phyloP scores from a whole-genome alignment of 2,797 vertebrate genomes.

The Trachops cirrhosus region DNA sequence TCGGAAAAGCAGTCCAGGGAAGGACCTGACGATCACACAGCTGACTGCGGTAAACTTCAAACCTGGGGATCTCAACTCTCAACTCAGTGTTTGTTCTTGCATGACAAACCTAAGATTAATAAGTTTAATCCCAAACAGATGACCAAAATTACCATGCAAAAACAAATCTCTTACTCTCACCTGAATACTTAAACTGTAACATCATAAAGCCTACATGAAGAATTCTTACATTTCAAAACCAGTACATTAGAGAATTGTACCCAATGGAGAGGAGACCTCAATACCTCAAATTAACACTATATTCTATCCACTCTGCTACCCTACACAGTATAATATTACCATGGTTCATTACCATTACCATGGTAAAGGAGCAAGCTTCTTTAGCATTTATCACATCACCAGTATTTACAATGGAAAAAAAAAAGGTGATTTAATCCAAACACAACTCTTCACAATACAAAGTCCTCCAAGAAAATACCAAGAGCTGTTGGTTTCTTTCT shows the following conservation, averaged over 20 bases:
- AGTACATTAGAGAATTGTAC: not conserved
- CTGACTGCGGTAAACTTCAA: not conserved
- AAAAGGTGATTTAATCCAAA: not conserved
- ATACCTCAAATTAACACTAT: not conserved
- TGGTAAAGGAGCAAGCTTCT: not conserved
- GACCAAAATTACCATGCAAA: not conserved
- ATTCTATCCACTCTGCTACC: not conserved
- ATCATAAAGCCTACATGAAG: not conserved
- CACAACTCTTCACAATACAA: not conserved
- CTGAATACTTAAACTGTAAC: not conserved
- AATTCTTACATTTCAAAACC: conserved; percentile 1
- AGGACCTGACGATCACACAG: not conserved
- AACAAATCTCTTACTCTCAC: not conserved
- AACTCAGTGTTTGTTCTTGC: conserved; percentile 15
- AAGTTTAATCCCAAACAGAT: not conserved
- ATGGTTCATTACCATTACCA: not conserved
- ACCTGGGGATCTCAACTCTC: not conserved
- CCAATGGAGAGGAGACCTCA: not conserved
- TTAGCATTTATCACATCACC: conserved; percentile 1
- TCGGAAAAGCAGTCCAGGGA: not conserved
- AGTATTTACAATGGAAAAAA: not conserved
- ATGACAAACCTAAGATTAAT: not conserved
- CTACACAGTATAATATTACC: not conserved
- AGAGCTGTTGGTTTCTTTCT: not conserved
- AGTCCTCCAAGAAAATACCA: not conserved